Conservation (phyloP, 2,888 invertebrate genomes). For the Altica lythri region DNA sequence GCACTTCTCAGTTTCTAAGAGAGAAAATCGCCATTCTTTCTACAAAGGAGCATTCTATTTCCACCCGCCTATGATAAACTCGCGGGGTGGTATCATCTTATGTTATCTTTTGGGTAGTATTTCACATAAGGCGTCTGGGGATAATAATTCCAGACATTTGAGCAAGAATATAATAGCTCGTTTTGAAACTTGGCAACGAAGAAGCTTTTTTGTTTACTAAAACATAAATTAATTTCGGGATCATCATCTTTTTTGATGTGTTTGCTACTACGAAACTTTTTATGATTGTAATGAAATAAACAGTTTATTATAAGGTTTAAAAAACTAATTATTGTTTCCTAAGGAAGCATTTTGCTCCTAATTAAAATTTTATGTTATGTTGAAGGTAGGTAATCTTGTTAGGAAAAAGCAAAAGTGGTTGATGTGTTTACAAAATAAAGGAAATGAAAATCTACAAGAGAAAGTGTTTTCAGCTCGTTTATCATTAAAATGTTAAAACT, state of each 20-base stretch:
- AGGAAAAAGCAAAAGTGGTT: too few species aligned
- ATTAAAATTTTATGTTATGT: too few species aligned
- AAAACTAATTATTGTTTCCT: too few species aligned
- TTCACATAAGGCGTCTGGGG: constrained; percentile 40
- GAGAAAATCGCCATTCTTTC: not conserved
- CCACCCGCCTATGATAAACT: not conserved
- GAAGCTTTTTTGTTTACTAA: constrained; percentile 51
- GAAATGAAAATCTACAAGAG: too few species aligned
- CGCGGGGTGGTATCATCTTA: constrained; percentile 29
- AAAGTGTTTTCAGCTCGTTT: too few species aligned
- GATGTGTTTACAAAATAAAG: too few species aligned
- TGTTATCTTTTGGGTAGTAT: constrained; percentile 40
- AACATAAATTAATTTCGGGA: constrained; percentile 52
- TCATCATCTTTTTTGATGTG: constrained; percentile 13
- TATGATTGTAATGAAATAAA: too few species aligned
- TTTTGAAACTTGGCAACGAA: constrained; percentile 44
- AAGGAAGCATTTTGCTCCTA: too few species aligned
- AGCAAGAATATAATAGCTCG: constrained; percentile 41
- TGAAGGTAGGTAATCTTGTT: too few species aligned
- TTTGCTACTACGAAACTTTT: too few species aligned
- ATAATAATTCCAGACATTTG: constrained; percentile 45
- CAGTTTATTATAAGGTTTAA: too few species aligned
- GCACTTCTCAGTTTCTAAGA: not conserved
- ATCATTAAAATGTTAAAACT: too few species aligned
- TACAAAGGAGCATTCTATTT: not conserved